Evolutionary conservation across 2,797 vertebrate genomes (phyloP), one percentile per base, ranked within the genome.

Genomic region (Poeciliopsis presidionis): DNA sequence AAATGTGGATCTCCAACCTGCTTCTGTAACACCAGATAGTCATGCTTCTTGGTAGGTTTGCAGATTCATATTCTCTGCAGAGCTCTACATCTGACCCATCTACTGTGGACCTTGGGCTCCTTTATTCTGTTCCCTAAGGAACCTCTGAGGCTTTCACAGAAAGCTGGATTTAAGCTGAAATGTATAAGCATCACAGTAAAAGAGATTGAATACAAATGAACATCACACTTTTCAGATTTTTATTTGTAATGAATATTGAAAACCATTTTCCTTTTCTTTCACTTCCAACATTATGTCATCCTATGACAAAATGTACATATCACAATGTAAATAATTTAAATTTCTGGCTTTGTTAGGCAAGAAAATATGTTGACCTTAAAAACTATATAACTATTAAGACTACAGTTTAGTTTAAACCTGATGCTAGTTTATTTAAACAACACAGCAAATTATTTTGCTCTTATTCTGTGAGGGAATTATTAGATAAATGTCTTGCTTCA

Each of bases 351-450:
- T 8, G 0, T 18, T 55, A 74, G 28, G 11, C 30, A 36, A 33
- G 30, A 61, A n/a, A 55, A n/a, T 57, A 67, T 67, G 18, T 46
- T 33, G 33, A 71, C 9, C 16, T 30, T 55, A 18, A 45, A n/a
- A 9, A 70, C 1, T 7, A 55, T 9, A 5, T 36, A 30, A 43
- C 36, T 0, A n/a, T 33, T 0, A 33, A 74, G 3, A 2, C 20
- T 28, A 0, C 3, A 55, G 49, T 73, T 67, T 0, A 0, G n/a
- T 71, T 16, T 0, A 7, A 2, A 0, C 0, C 0, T 25, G 61
- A 3, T 5, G 2, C 0, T 0, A 39, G 30, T 25, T 36, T 45
- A 20, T 0, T 77, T 41, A 72, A 39, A 78, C 14, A 25, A n/a
- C 12, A 63, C 1, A 4, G 3, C 13, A 2, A 53, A 45, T n/a